Percentiles rank a stretch among this genome's conserved stretches.
Conservation (phyloP, 2,797 vertebrate species). For the Pseudocheirus occidentalis region DNA sequence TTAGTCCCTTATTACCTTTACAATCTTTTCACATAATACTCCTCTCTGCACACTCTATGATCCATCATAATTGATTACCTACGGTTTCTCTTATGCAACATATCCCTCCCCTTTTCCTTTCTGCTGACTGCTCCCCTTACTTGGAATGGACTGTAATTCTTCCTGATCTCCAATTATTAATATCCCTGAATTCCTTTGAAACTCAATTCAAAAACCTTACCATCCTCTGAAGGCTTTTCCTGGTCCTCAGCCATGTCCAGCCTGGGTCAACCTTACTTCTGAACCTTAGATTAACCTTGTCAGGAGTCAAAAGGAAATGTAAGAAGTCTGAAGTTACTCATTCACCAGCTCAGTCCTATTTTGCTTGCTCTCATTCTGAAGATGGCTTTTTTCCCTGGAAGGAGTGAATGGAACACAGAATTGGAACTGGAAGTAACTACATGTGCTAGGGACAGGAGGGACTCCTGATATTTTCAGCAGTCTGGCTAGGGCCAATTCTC, state of each 20-base stretch:
- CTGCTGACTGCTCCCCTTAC: neutral
- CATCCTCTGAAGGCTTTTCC: neutral
- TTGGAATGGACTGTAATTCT: neutral
- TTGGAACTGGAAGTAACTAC: neutral
- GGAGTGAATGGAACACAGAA: neutral
- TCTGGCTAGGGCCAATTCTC: neutral
- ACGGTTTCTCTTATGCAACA: neutral
- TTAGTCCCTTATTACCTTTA: neutral
- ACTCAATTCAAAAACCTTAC: neutral
- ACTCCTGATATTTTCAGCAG: neutral
- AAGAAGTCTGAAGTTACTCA: neutral
- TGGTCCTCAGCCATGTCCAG: neutral
- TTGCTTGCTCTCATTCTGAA: neutral
- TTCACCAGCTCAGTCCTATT: neutral
- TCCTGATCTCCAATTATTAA: neutral
- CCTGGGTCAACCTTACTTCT: neutral
- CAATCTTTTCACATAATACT: neutral
- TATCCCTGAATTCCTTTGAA: neutral
- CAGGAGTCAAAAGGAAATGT: neutral
- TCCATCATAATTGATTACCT: neutral
- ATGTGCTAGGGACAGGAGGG: neutral
- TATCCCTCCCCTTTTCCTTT: neutral
- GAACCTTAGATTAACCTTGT: neutral
- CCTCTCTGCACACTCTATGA: neutral
- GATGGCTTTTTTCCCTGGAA: neutral